Evolutionary conservation across 2,797 vertebrate species (phyloP).

Genomic region (Anolis apletophallus): DNA sequence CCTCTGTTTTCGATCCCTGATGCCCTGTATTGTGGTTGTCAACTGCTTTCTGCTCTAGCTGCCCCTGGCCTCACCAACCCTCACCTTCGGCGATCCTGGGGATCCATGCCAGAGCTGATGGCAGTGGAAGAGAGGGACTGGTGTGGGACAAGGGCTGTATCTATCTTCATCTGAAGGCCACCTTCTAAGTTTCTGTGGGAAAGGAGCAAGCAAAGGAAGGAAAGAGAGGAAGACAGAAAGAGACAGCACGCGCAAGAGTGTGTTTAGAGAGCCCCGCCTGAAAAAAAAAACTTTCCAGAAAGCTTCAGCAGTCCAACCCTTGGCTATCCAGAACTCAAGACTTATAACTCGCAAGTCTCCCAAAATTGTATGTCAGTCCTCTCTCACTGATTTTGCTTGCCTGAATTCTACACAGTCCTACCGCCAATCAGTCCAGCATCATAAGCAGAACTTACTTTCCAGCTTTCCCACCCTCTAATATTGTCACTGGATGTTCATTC

Average conservation of each 20-base stretch:
- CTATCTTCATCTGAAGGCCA: constrained; percentile 65
- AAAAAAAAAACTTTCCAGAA: not conserved
- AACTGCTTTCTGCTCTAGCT: not conserved
- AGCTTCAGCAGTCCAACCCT: not conserved
- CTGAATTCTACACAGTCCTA: too few species aligned
- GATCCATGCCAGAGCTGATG: constrained; percentile 48
- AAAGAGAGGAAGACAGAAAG: not conserved
- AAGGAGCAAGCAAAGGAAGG: constrained; percentile 23
- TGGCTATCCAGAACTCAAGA: not conserved
- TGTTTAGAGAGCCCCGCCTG: not conserved
- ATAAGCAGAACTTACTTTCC: not conserved
- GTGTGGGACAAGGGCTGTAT: constrained; percentile 51
- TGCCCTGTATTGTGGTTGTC: not conserved
- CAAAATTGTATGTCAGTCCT: not conserved
- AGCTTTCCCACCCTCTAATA: not conserved
- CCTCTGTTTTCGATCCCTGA: not conserved
- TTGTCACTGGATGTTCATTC: not conserved
- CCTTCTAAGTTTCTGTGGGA: constrained; percentile 58
- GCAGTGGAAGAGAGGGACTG: constrained; percentile 40
- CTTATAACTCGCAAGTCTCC: not conserved
- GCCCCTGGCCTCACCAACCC: not conserved
- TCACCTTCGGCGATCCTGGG: constrained; percentile 72
- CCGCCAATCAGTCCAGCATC: not conserved
- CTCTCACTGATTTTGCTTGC: too few species aligned
- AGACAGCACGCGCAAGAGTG: not conserved